Percentiles rank a stretch among this genome's conserved stretches.
Conservation (phyloP, 2,113 vertebrate genomes). For the Phodopus roborovskii region DNA sequence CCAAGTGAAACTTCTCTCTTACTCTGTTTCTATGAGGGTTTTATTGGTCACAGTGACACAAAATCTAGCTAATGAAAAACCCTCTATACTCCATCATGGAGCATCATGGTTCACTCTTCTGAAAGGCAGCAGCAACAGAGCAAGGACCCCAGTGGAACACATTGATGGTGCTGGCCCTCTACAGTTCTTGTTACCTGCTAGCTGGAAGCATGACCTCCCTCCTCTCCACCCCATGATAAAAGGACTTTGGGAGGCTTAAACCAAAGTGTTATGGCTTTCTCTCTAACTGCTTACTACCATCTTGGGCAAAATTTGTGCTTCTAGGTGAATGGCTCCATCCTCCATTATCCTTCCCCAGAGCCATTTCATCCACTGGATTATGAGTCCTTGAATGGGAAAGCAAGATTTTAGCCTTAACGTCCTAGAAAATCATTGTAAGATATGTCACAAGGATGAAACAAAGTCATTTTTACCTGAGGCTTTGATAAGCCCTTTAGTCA, state of each 20-base stretch:
- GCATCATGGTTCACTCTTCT: conserved; percentile 51
- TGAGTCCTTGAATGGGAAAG: conserved; percentile 71
- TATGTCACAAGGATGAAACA: conserved; percentile 65
- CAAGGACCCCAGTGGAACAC: conserved; percentile 27
- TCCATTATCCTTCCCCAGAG: conserved; percentile 74
- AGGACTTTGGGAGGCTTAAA: conserved; percentile 71
- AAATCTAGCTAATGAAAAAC: background rate
- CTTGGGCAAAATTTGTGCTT: conserved; percentile 75
- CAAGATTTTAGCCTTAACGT: conserved; percentile 67
- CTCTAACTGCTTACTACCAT: conserved; percentile 75
- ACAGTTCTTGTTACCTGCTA: conserved; percentile 49
- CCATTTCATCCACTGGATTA: conserved; percentile 69
- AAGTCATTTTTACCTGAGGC: conserved; percentile 64
- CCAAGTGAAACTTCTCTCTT: background rate
- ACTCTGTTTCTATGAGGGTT: background rate
- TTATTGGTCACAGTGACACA: background rate
- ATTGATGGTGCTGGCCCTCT: background rate
- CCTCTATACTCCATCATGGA: background rate
- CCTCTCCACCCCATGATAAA: background rate
- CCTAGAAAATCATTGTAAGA: conserved; percentile 68
- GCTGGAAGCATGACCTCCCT: conserved; percentile 27
- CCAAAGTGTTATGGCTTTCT: conserved; percentile 67
- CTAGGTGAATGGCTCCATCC: conserved; percentile 10
- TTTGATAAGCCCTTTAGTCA: conserved; percentile 68
- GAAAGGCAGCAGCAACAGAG: conserved; percentile 25